These are phyloP conservation scores for Dinocampus coccinellae DNA, from an alignment of 2,888 invertebrate genomes.

Conservation along the genomic window DNA sequence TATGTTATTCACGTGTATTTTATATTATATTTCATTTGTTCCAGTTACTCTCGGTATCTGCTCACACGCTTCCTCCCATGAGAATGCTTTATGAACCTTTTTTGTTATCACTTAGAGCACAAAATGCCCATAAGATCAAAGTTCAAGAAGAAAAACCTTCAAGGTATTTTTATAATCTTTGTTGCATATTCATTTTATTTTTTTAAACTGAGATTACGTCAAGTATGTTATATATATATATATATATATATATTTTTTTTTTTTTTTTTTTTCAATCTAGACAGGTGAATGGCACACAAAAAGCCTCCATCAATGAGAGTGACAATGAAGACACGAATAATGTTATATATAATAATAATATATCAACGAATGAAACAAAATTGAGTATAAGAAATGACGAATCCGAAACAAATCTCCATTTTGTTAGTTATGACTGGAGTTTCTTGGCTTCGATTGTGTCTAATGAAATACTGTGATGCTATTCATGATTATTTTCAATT, in stretches of 20 bases:
- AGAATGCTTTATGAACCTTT: constrained; percentile 65
- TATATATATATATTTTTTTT: neutral
- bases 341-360: constrained; percentile 36
- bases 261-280: constrained; percentile 3
- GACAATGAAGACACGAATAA: constrained; percentile 44
- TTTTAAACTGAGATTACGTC: neutral
- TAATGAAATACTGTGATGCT: constrained; percentile 42
- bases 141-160: constrained; percentile 43
- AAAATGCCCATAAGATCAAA: constrained; percentile 44
- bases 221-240: constrained; percentile 22
- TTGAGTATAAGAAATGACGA: constrained; percentile 26
- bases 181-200: neutral
- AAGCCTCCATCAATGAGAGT: constrained; percentile 47
- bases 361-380: constrained; percentile 15
- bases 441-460: constrained; percentile 59
- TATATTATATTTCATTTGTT: constrained; percentile 34
- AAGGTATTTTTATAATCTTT: constrained; percentile 42
- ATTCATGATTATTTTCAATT: neutral
- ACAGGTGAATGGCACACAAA: constrained; percentile 8
- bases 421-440: constrained; percentile 57
- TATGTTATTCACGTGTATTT: neutral
- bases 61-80: constrained; percentile 68
- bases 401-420: constrained; percentile 40
- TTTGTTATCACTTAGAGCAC: constrained; percentile 58
- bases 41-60: constrained; percentile 62